These are phyloP conservation scores for Mythimna ferrago DNA, from an alignment of 2,888 invertebrate species.

Conservation along the genomic window DNA sequence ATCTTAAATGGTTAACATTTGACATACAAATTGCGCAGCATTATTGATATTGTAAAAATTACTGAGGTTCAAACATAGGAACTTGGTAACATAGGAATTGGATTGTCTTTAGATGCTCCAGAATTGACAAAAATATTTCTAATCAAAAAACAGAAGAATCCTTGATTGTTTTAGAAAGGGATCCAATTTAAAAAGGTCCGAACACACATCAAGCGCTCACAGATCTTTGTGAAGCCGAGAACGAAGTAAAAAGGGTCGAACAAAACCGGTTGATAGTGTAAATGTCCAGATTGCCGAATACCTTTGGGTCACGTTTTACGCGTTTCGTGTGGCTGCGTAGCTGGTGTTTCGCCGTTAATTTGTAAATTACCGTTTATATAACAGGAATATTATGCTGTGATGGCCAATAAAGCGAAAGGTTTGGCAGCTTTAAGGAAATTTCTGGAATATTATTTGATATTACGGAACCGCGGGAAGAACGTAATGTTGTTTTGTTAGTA, in stretches of 20 bases:
- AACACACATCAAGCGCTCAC: conserved; percentile 19
- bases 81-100: too few relatives aligned
- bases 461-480: neutral
- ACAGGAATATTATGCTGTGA: conserved; percentile 41
- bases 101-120: too few relatives aligned
- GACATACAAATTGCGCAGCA: too few relatives aligned
- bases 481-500: neutral
- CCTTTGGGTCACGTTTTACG: conserved; percentile 58
- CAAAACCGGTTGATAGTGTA: conserved; percentile 59
- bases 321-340: conserved; percentile 41
- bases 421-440: conserved; percentile 3
- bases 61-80: too few relatives aligned
- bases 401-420: conserved; percentile 34
- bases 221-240: conserved; percentile 25
- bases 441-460: conserved; percentile 12
- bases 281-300: conserved; percentile 58
- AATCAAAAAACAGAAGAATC: neutral
- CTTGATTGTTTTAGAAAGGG: neutral
- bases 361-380: conserved; percentile 49
- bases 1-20: too few relatives aligned
- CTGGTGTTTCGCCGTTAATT: conserved; percentile 45
- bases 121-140: neutral
- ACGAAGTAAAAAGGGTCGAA: conserved; percentile 51
- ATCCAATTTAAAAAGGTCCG: conserved; percentile 9
- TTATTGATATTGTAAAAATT: too few relatives aligned